A percentile compares a stretch with the other conserved stretches of the same genome.
These are phyloP conservation scores for Pluvialis apricaria DNA, from an alignment of 2,113 vertebrate genomes.

Conservation along the genomic window DNA sequence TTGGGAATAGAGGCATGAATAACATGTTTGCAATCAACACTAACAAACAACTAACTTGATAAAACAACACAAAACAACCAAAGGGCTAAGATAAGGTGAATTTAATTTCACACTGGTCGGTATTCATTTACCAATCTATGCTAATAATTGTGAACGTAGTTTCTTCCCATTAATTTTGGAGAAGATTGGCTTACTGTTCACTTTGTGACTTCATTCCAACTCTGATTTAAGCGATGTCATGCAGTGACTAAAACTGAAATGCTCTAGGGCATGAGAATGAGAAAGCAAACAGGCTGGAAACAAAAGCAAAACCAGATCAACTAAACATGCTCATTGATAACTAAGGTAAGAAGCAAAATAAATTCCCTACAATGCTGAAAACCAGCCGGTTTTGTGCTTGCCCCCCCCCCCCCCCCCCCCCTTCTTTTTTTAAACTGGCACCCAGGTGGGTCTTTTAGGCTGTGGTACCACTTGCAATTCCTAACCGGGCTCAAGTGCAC, in stretches of 20 bases:
- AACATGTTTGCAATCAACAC: background rate
- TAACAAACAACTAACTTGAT: background rate
- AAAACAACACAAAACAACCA: background rate
- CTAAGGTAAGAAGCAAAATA: background rate
- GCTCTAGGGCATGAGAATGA: background rate
- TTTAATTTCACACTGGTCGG: background rate
- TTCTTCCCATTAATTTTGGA: background rate
- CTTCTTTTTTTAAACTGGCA: background rate
- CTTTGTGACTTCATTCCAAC: background rate
- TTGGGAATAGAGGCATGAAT: background rate
- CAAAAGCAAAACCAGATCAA: background rate
- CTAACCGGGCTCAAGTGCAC: background rate
- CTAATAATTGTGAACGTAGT: background rate
- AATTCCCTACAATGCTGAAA: background rate
- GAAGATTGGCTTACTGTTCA: background rate
- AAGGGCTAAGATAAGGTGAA: background rate
- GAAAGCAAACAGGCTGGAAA: background rate
- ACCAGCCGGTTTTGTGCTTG: background rate
- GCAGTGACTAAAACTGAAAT: background rate
- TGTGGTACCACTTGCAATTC: background rate
- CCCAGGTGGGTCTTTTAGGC: background rate
- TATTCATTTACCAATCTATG: background rate
- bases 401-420: too few species aligned
- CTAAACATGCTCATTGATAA: background rate
- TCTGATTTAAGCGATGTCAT: background rate